A percentile compares a stretch with the other conserved stretches of the same genome.
Conservation (phyloP, 1,140 invertebrate genomes). For the Sarcophaga peregrina region DNA sequence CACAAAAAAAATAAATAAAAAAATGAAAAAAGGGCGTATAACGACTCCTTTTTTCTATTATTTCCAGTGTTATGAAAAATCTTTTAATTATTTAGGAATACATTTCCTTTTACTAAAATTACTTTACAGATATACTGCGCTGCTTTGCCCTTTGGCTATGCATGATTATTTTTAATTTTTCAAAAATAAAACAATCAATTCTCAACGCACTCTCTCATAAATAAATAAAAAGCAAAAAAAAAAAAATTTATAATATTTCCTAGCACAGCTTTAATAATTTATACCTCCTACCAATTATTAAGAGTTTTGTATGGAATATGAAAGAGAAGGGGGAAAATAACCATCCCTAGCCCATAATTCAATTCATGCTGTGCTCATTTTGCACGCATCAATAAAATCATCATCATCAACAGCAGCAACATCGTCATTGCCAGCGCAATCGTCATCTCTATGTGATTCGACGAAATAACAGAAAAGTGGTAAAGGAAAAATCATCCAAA, state of each 20-base stretch:
- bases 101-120: no score
- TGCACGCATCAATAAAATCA: constrained; percentile 41
- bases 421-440: no score
- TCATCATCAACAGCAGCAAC: not conserved
- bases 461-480: no score
- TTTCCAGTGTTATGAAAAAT: no score
- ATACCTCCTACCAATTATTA: constrained; percentile 22
- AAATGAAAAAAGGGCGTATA: no score
- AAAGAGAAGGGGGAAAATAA: not conserved
- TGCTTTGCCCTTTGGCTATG: not conserved
- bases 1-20: no score
- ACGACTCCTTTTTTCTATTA: no score
- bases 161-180: constrained; percentile 18
- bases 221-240: not conserved
- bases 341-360: not conserved
- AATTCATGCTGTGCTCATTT: constrained; percentile 37
- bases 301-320: not conserved
- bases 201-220: not conserved
- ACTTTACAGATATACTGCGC: no score
- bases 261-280: not conserved
- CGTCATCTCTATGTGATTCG: no score
- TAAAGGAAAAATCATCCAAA: no score
- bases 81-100: no score
- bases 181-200: not conserved
- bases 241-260: not conserved